These are phyloP conservation scores for Epirrhoe tristata DNA, from an alignment of 2,888 invertebrate genomes.

Conservation along the genomic window DNA sequence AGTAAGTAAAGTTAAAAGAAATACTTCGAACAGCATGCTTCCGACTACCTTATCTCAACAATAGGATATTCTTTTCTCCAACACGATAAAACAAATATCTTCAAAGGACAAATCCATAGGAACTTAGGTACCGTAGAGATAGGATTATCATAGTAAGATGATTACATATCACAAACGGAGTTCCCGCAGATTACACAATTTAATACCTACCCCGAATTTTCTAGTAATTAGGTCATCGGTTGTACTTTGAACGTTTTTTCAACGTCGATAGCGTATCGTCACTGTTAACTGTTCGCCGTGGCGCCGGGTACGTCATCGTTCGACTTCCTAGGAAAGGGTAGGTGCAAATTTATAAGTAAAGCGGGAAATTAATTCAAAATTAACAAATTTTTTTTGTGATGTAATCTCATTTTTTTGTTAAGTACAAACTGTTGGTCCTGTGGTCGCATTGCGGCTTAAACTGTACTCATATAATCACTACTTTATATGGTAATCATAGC, in stretches of 20 bases:
- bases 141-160: too few species aligned
- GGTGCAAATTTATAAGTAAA: slow-evolving; percentile 17
- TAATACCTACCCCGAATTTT: slow-evolving; percentile 13
- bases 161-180: slow-evolving; percentile 4
- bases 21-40: too few species aligned
- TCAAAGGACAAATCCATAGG: not conserved
- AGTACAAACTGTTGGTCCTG: too few species aligned
- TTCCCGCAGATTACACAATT: slow-evolving; percentile 19
- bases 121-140: not conserved
- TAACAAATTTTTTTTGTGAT: not conserved
- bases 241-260: slow-evolving; percentile 17
- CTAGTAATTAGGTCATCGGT: slow-evolving; percentile 33
- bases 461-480: too few species aligned
- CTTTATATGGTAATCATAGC: too few species aligned
- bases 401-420: too few species aligned
- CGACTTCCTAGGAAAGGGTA: slow-evolving; percentile 6
- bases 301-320: not conserved
- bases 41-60: too few species aligned
- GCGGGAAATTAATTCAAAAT: slow-evolving; percentile 4
- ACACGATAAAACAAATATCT: not conserved
- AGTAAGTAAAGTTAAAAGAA: too few species aligned
- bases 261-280: slow-evolving; percentile 22
- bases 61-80: too few species aligned
- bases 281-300: slow-evolving; percentile 24
- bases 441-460: too few species aligned